These are phyloP conservation scores for Standfussiana lucernea DNA, from an alignment of 2,888 invertebrate genomes.

Conservation along the genomic window DNA sequence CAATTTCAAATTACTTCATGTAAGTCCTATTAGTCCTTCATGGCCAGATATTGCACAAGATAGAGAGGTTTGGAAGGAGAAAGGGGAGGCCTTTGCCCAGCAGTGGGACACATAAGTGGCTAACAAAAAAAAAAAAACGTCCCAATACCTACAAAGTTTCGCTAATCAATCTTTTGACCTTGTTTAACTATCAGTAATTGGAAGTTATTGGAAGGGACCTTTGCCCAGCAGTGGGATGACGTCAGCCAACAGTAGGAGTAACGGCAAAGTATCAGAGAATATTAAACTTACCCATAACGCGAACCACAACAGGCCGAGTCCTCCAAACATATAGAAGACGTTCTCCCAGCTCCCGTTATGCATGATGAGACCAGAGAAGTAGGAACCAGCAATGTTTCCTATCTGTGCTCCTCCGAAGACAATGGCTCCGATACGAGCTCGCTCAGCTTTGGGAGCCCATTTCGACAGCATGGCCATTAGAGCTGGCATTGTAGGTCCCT, in stretches of 20 bases:
- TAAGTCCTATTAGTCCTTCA: not conserved
- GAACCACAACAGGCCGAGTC: conserved; percentile 89
- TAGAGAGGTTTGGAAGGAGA: no score
- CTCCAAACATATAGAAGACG: conserved; percentile 91
- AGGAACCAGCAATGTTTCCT: conserved; percentile 90
- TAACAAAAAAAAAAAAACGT: no score
- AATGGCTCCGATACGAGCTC: conserved; percentile 90
- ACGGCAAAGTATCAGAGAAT: not conserved
- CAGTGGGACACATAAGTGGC: no score
- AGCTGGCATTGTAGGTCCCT: conserved; percentile 92
- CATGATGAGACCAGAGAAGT: conserved; percentile 89
- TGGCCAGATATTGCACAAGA: no score
- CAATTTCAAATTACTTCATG: not conserved
- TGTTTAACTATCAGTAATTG: not conserved
- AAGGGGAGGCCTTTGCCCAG: no score
- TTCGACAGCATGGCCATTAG: conserved; percentile 91
- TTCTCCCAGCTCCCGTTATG: conserved; percentile 89
- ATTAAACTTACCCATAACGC: conserved; percentile 84
- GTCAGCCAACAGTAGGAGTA: not conserved
- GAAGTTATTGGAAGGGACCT: not conserved
- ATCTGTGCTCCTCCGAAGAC: conserved; percentile 91
- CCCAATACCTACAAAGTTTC: not conserved
- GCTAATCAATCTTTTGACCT: not conserved
- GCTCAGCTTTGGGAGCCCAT: conserved; percentile 91
- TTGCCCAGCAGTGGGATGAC: not conserved